These are phyloP conservation scores for Oryzias woworae DNA, from an alignment of 2,113 vertebrate species.

Conservation along the genomic window DNA sequence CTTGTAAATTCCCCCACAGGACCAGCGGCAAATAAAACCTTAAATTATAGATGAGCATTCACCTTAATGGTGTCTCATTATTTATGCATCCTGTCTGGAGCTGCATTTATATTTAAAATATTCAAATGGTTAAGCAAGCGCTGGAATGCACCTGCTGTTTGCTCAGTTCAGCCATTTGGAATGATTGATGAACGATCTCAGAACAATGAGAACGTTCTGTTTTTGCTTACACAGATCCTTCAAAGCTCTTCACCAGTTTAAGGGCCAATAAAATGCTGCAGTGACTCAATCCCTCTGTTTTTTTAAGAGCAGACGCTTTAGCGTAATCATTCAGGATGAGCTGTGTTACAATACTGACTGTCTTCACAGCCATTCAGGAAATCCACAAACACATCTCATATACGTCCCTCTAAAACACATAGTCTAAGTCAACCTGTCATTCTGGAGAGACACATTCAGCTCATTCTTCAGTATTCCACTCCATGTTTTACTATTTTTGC, in stretches of 20 bases:
- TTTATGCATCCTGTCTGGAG: conserved; percentile 40
- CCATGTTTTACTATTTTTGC: no score
- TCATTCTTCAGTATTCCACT: no score
- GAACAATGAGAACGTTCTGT: background rate
- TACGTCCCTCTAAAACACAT: background rate
- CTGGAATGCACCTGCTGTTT: conserved; percentile 13
- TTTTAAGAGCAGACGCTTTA: no score
- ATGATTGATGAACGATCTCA: conserved; percentile 20
- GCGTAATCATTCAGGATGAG: background rate
- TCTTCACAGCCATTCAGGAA: background rate
- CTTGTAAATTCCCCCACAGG: conserved; percentile 18
- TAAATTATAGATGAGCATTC: conserved; percentile 64
- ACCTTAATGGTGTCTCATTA: conserved; percentile 42
- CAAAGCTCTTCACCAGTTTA: no score
- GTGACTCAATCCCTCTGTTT: no score
- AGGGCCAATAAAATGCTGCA: no score
- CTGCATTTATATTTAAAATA: conserved; percentile 38
- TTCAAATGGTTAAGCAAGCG: conserved; percentile 35
- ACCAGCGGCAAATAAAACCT: conserved; percentile 46
- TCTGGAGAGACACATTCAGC: no score
- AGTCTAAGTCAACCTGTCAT: background rate
- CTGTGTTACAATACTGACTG: background rate
- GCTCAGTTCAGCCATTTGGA: conserved; percentile 32
- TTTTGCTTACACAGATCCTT: background rate
- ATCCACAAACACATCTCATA: background rate